phyloP scores from a whole-genome alignment of 2,888 invertebrate species.

The Epirrita christyi region DNA sequence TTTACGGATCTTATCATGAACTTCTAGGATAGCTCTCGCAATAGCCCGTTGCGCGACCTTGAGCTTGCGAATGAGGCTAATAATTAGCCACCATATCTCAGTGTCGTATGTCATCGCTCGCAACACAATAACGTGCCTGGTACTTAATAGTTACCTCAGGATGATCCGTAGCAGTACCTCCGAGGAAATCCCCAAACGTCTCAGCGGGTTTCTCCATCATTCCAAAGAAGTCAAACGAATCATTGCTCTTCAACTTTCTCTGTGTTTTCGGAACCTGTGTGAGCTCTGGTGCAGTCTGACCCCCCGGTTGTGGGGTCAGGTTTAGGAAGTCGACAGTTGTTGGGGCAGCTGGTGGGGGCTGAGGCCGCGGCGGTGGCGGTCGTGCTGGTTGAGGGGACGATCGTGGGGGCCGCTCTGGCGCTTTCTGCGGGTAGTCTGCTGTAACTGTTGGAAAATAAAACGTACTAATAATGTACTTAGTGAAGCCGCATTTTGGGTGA shows the following conservation, averaged over 20 bases:
- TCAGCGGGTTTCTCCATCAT: conserved; percentile 84
- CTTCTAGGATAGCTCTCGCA: no score
- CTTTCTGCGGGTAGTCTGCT: conserved; percentile 61
- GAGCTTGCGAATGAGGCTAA: no score
- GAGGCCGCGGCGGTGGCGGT: conserved; percentile 54
- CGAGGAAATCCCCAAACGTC: conserved; percentile 76
- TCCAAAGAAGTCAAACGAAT: conserved; percentile 86
- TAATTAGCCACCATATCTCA: no score
- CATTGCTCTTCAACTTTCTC: conserved; percentile 67
- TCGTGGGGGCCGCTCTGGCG: conserved; percentile 47
- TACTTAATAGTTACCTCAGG: conserved; percentile 43
- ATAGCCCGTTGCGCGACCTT: no score
- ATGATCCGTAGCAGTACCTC: conserved; percentile 57
- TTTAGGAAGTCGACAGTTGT: conserved; percentile 69
- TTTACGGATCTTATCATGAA: no score
- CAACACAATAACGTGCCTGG: no score
- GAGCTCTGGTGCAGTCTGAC: conserved; percentile 24
- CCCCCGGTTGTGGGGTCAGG: conserved; percentile 42
- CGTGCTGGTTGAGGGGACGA: conserved; percentile 52
- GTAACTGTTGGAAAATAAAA: conserved; percentile 62
- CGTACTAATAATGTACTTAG: no score
- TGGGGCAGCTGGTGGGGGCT: conserved; percentile 46
- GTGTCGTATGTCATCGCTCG: no score
- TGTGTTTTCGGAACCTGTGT: conserved; percentile 37
- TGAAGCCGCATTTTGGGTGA: no score